phyloP scores from a whole-genome alignment of 2,113 vertebrate genomes.

The Dasyornis broadbenti region DNA sequence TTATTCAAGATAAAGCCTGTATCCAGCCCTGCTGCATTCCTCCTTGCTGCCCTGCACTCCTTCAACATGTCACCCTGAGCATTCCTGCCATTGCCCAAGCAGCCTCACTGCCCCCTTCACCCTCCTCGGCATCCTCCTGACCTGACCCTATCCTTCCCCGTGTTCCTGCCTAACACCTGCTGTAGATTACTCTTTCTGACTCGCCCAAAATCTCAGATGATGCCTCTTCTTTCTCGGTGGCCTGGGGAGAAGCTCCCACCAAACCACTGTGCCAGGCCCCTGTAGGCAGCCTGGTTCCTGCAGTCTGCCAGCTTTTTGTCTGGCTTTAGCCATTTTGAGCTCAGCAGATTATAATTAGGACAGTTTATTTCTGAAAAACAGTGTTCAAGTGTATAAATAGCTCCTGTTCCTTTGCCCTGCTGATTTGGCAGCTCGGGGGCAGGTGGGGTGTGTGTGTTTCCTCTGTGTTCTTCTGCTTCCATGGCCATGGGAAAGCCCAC shows the following conservation, averaged over 20 bases:
- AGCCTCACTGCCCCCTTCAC: not conserved
- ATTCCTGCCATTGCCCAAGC: not conserved
- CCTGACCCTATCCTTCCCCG: not conserved
- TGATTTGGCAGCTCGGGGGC: rapidly evolving
- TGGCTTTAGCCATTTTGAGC: not conserved
- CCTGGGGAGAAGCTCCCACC: not conserved
- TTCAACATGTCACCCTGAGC: not conserved
- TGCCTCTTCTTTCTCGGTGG: not conserved
- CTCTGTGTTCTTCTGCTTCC: not conserved
- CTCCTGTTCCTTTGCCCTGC: not conserved
- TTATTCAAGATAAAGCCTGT: not conserved
- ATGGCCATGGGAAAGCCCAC: not conserved
- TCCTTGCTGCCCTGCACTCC: not conserved
- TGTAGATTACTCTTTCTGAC: not conserved
- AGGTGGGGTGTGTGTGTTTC: rapidly evolving
- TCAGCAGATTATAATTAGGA: not conserved
- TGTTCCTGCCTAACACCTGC: not conserved
- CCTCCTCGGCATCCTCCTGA: not conserved
- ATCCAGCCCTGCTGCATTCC: not conserved
- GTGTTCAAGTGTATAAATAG: not conserved
- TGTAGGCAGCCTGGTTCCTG: not conserved
- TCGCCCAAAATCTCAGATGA: not conserved
- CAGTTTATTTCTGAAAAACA: not conserved
- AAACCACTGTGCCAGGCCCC: rapidly evolving
- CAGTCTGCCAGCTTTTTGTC: not conserved